Conservation (phyloP, 1,140 invertebrate species). For the Drosophila seguyi region DNA sequence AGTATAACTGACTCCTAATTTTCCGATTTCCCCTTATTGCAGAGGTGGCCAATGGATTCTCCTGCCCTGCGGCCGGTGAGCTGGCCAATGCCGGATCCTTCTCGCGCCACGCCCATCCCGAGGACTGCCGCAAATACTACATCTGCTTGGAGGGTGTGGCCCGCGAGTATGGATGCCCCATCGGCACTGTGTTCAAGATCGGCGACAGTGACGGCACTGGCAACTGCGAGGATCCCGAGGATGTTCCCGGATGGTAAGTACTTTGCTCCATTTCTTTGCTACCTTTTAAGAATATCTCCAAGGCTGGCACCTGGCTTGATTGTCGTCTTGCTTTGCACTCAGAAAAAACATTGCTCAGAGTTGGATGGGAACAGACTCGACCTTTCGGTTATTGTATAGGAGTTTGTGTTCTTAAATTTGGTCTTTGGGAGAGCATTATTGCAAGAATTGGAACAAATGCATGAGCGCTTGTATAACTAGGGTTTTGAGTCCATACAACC, state of each 20-base stretch:
- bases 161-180: conserved; percentile 97
- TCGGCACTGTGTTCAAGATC: conserved; percentile 98
- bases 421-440: not conserved
- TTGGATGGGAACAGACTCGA: not conserved
- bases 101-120: conserved; percentile 96
- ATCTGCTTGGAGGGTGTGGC: conserved; percentile 95
- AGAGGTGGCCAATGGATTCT: conserved; percentile 96
- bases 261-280: too few relatives aligned
- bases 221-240: conserved; percentile 96
- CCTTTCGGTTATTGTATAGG: not conserved
- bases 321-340: conserved; percentile 57
- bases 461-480: not conserved
- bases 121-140: conserved; percentile 98
- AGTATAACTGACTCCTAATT: not conserved
- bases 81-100: conserved; percentile 93
- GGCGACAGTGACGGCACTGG: conserved; percentile 94
- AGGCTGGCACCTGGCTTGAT: conserved; percentile 54
- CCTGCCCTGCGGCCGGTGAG: conserved; percentile 93
- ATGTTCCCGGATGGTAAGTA: conserved; percentile 97
- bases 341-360: too few relatives aligned
- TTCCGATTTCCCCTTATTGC: conserved; percentile 78
- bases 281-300: not conserved
- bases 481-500: not conserved
- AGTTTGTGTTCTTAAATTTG: not conserved
- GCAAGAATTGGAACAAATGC: not conserved